Evolutionary conservation across 2,888 invertebrate genomes (phyloP).

Genomic region (Barypeithes pellucidus): DNA sequence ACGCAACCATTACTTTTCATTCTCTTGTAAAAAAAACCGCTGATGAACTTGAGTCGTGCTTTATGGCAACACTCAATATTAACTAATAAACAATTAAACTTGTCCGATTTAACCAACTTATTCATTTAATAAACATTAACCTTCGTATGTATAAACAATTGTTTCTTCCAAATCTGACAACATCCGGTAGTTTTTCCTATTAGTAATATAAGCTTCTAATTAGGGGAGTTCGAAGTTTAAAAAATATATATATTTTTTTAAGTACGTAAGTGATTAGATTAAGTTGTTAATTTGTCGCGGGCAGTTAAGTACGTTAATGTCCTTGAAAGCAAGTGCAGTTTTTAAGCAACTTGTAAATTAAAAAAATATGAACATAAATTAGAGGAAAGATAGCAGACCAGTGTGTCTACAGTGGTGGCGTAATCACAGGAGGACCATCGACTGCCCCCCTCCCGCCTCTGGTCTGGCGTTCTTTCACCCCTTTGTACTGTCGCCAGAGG

Average conservation of each 20-base stretch:
- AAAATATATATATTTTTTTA: not conserved
- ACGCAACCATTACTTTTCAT: no score
- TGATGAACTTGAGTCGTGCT: no score
- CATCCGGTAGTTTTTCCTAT: conserved; percentile 31
- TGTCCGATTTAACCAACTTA: not conserved
- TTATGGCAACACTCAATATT: not conserved
- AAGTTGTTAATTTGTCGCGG: conserved; percentile 28
- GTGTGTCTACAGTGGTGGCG: no score
- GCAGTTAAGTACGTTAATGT: conserved; percentile 11
- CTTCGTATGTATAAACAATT: conserved; percentile 7
- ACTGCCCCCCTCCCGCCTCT: no score
- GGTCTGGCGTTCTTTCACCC: no score
- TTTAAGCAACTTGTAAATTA: not conserved
- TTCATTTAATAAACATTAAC: conserved; percentile 31
- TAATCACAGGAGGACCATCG: no score
- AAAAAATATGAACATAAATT: not conserved
- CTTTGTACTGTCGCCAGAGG: no score
- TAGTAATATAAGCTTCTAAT: conserved; percentile 3
- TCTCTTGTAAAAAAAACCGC: no score
- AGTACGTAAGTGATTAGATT: not conserved
- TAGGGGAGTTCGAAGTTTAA: conserved; percentile 8
- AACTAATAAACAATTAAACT: conserved; percentile 2
- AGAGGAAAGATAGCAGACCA: no score
- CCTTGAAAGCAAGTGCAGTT: conserved; percentile 17
- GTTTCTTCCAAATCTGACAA: conserved; percentile 31